These are phyloP conservation scores for Otis tarda DNA, from an alignment of 2,113 vertebrate species.

Conservation along the genomic window DNA sequence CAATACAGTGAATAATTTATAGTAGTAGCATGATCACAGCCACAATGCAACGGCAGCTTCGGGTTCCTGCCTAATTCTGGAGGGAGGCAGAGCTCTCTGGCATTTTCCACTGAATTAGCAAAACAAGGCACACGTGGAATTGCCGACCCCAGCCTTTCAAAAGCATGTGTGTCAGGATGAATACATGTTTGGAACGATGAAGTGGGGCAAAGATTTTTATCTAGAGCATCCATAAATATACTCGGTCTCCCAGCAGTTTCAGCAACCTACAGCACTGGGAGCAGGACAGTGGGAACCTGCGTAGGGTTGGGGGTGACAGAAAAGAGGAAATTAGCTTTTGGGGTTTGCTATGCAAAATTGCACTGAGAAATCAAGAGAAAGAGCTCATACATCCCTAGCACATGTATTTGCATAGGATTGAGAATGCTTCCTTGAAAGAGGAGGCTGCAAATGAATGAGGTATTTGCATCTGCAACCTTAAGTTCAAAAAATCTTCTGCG, in stretches of 20 bases:
- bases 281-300: background rate
- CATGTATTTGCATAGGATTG: slow-evolving; percentile 10
- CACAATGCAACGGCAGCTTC: slow-evolving; percentile 40
- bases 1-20: slow-evolving; percentile 74
- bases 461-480: slow-evolving; percentile 25
- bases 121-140: slow-evolving; percentile 61
- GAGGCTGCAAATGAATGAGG: slow-evolving; percentile 3
- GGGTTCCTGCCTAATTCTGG: slow-evolving; percentile 55
- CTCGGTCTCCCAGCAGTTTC: background rate
- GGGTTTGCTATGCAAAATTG: slow-evolving; percentile 14
- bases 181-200: slow-evolving; percentile 12
- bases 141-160: background rate
- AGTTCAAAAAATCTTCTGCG: background rate
- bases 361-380: background rate
- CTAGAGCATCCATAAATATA: slow-evolving; percentile 18
- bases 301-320: background rate
- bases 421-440: slow-evolving; percentile 25
- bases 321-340: slow-evolving; percentile 5
- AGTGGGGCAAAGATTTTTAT: slow-evolving; percentile 17
- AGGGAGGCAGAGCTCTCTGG: slow-evolving; percentile 57
- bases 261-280: background rate
- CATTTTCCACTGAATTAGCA: slow-evolving; percentile 72
- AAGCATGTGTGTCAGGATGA: slow-evolving; percentile 37
- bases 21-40: slow-evolving; percentile 46
- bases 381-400: background rate